These are phyloP conservation scores for Rhea americana DNA, from an alignment of 2,113 vertebrate species.

Conservation along the genomic window DNA sequence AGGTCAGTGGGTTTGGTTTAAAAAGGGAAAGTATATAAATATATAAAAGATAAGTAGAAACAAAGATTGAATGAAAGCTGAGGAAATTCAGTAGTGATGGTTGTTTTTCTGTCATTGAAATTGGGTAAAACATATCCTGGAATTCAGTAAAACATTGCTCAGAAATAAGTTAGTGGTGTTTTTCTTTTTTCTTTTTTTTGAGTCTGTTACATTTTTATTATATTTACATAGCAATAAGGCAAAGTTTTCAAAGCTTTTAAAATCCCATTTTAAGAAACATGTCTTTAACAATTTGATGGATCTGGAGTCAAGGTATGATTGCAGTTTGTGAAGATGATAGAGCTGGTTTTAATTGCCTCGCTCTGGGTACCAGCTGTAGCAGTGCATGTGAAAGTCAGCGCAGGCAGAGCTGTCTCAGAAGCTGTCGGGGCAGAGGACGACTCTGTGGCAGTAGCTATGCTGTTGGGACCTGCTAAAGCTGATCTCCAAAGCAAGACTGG, in stretches of 20 bases:
- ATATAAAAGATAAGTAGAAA: background rate
- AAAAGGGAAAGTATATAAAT: background rate
- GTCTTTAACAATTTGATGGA: background rate
- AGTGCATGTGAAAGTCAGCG: accelerated
- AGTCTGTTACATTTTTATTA: background rate
- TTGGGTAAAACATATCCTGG: background rate
- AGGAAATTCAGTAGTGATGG: background rate
- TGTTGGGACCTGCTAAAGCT: background rate
- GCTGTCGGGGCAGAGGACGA: background rate
- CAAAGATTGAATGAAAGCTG: background rate
- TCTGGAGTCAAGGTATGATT: background rate
- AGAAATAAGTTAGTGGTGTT: background rate
- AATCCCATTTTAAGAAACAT: background rate
- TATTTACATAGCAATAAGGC: background rate
- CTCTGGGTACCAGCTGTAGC: background rate
- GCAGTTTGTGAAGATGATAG: background rate
- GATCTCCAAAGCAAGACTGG: accelerated
- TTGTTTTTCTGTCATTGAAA: background rate
- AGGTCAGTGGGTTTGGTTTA: conserved; percentile 34
- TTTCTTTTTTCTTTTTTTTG: background rate
- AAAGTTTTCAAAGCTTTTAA: background rate
- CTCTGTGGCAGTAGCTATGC: background rate
- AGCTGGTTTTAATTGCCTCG: background rate
- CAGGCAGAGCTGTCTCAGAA: background rate
- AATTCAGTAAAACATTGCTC: background rate